These are phyloP conservation scores for Tenualosa thibaudeaui DNA, from an alignment of 2,797 vertebrate species.

Conservation along the genomic window DNA sequence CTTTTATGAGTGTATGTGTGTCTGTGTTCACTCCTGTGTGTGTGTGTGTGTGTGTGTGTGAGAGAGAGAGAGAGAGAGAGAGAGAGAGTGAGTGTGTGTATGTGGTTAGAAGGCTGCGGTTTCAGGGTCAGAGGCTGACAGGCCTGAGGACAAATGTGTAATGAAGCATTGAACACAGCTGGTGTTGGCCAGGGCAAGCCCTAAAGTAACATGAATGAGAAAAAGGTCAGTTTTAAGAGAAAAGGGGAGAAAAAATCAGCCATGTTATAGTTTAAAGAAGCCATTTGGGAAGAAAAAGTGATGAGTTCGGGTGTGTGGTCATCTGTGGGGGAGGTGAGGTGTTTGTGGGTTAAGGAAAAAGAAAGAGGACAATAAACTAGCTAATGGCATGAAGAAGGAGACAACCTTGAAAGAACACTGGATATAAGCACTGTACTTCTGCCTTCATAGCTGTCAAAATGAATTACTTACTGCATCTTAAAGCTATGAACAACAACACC, in stretches of 20 bases:
- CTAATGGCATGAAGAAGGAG: not conserved
- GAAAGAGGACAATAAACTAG: not conserved
- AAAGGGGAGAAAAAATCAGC: conserved; percentile 29
- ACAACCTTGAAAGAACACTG: not conserved
- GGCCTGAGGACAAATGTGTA: conserved; percentile 70
- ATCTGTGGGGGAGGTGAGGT: conserved; percentile 40
- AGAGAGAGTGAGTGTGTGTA: not conserved
- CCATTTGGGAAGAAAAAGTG: conserved; percentile 30
- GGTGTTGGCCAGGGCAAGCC: conserved; percentile 71
- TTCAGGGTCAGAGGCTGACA: conserved; percentile 68
- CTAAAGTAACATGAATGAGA: conserved; percentile 61
- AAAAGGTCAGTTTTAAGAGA: conserved; percentile 66
- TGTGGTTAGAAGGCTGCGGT: conserved; percentile 59
- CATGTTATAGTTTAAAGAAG: conserved; percentile 56
- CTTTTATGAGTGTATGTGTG: not conserved
- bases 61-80: not conserved
- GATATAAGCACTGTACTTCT: not conserved
- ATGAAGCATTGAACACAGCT: conserved; percentile 79
- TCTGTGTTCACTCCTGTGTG: not conserved
- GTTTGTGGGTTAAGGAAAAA: not conserved
- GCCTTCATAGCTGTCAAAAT: not conserved
- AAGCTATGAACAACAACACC: not conserved
- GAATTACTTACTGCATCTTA: not conserved
- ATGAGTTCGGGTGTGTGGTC: conserved; percentile 24
- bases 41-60: not conserved